These are phyloP conservation scores for Martes flavigula DNA, from an alignment of 2,797 vertebrate genomes.

Conservation along the genomic window DNA sequence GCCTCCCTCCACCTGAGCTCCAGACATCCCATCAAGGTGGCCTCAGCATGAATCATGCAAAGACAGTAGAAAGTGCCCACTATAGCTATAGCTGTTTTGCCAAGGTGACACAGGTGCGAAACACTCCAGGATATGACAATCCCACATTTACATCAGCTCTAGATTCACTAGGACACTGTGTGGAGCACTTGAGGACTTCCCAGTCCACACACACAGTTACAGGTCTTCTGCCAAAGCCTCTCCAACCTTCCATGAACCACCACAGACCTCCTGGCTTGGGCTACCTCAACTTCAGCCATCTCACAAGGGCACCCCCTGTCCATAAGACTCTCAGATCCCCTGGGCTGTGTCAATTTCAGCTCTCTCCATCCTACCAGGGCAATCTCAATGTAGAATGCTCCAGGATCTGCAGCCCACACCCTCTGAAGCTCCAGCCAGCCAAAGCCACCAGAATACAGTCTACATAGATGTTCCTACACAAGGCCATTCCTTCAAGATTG, in stretches of 20 bases:
- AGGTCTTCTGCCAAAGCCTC: not conserved
- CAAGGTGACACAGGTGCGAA: not conserved
- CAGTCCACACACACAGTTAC: not conserved
- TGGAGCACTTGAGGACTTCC: not conserved
- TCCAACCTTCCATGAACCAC: not conserved
- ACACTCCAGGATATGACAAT: not conserved
- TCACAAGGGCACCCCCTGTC: not conserved
- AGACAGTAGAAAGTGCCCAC: not conserved
- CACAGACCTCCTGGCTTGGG: not conserved
- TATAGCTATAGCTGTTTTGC: not conserved
- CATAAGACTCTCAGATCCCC: not conserved
- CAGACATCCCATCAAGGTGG: not conserved
- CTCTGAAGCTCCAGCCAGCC: not conserved
- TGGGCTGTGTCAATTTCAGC: not conserved
- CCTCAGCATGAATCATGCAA: not conserved
- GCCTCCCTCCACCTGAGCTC: not conserved
- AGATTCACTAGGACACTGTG: not conserved
- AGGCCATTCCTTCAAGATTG: not conserved
- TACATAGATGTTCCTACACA: not conserved
- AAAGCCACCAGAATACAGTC: not conserved
- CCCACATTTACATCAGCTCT: not conserved
- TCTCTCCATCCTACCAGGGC: not conserved
- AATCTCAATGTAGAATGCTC: not conserved
- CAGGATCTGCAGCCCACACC: not conserved
- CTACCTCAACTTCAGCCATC: not conserved